Evolutionary conservation across 2,888 invertebrate genomes (phyloP).

Genomic region (Linnaemya vulpina): DNA sequence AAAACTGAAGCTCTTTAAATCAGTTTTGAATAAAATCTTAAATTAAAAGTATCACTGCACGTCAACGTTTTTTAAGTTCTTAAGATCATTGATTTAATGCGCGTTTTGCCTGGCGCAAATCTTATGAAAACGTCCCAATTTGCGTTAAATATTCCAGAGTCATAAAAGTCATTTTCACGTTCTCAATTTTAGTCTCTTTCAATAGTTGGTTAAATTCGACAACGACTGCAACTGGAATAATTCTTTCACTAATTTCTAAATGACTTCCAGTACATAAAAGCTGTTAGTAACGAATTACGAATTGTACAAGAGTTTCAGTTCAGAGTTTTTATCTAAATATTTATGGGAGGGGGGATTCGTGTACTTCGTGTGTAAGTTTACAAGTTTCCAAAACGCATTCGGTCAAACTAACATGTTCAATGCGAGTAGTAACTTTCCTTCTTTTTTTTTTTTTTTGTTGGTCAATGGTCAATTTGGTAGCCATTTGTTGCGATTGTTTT

Average conservation of each 20-base stretch:
- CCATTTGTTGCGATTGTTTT: conserved; percentile 78
- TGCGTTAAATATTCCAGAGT: no score
- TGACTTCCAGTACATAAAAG: neutral
- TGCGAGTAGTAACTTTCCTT: neutral
- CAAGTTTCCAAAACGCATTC: conserved; percentile 12
- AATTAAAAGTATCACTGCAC: no score
- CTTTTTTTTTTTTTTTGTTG: conserved; percentile 20
- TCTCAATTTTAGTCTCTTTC: neutral
- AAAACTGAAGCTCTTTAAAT: no score
- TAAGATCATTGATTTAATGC: no score
- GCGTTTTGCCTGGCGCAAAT: no score
- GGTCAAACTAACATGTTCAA: conserved; percentile 15
- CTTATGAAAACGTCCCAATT: no score
- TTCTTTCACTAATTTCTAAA: conserved; percentile 3
- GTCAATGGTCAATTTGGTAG: conserved; percentile 71
- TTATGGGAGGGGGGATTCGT: neutral
- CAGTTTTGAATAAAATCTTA: no score
- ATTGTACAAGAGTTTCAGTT: conserved; percentile 20
- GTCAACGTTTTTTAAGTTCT: no score
- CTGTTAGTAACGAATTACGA: neutral
- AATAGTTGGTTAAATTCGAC: neutral
- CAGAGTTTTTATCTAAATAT: conserved; percentile 28
- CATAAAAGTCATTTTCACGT: no score
- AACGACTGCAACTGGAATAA: no score
- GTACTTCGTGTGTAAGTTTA: neutral